Evolutionary conservation across 2,888 invertebrate species (phyloP), one percentile per base, ranked within the genome.

Genomic region (Pristionchus mayeri): DNA sequence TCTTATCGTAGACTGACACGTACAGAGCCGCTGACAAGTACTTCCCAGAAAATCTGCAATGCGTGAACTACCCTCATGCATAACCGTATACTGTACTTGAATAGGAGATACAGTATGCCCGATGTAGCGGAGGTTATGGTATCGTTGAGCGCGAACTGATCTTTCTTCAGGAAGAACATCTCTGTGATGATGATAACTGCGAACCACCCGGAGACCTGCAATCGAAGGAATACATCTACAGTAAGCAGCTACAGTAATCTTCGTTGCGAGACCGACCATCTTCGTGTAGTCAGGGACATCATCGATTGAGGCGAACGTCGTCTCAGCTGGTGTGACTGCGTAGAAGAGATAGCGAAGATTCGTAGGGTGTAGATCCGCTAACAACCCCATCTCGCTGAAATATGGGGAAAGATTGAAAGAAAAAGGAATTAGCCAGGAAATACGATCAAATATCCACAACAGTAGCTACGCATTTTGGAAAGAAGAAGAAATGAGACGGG

Each of bases 51-150:
- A 84, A 52, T 18, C 84, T 84, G 81, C 21, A n/a, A 54, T 9
- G 6, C 44, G 44, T 9, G 6, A 44, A 9, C 44, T 44, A 44
- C 44, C 44, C n/a, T n/a, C n/a, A n/a, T n/a, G 44, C 13, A 44
- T 44, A 6, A 6, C 44, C 44, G 50, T 48, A 71, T 30, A 6
- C 37, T n/a, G 37, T 37, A 86, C 86, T 90, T 88, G 71, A 93
- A 92, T 13, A 93, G 84, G 13, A 90, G 87, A 4, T 93, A 93
- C 6, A 93, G 86, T 1, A 93, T 71, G 44, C 93, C 93, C 84
- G 93, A 93, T 2, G 92, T 89, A 30, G 88, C 85, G 11, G 90
- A 90, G 37, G 89, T 89, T 2, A 90, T 78, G 21, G 90, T 88
- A 84, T 90, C 90, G 67, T 89, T 90, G 63, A 90, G 84, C 18